phyloP scores from a whole-genome alignment of 2,888 invertebrate genomes.

The Prosopocoilus inquinatus region DNA sequence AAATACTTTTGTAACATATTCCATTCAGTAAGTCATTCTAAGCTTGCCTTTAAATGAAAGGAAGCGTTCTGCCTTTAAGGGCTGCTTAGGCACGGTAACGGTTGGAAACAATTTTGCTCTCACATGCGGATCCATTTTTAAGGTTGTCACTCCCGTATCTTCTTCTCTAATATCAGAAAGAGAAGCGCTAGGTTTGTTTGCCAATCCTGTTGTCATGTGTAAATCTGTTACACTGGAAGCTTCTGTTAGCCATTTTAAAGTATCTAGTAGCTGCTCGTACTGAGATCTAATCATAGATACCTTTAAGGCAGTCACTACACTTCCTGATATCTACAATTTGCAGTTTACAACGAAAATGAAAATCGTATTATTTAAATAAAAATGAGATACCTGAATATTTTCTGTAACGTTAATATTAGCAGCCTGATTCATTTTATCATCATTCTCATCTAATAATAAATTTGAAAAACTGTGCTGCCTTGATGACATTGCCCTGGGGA shows the following conservation, averaged over 20 bases:
- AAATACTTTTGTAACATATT: neutral
- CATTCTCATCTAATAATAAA: conserved; percentile 40
- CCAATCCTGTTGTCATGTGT: conserved; percentile 37
- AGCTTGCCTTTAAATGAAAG: conserved; percentile 30
- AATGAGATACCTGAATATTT: conserved; percentile 29
- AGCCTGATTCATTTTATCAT: conserved; percentile 24
- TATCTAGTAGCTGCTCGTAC: conserved; percentile 86
- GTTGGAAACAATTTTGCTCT: conserved; percentile 56
- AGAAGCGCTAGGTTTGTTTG: conserved; percentile 23
- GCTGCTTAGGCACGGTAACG: conserved; percentile 22
- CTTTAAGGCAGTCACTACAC: conserved; percentile 80
- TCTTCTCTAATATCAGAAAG: conserved; percentile 50
- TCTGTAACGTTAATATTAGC: conserved; percentile 22
- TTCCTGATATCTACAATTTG: conserved; percentile 65
- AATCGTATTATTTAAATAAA: neutral
- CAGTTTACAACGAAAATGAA: neutral
- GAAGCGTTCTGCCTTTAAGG: conserved; percentile 24
- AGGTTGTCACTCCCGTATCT: conserved; percentile 52
- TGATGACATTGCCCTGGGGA: conserved; percentile 31
- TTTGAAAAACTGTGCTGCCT: conserved; percentile 41
- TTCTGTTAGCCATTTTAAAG: conserved; percentile 52
- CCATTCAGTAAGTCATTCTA: neutral
- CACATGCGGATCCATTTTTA: conserved; percentile 63
- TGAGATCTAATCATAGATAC: conserved; percentile 82
- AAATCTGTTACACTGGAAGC: conserved; percentile 43